These are phyloP conservation scores for Drosophila triauraria DNA, from an alignment of 1,140 invertebrate genomes.

Conservation along the genomic window DNA sequence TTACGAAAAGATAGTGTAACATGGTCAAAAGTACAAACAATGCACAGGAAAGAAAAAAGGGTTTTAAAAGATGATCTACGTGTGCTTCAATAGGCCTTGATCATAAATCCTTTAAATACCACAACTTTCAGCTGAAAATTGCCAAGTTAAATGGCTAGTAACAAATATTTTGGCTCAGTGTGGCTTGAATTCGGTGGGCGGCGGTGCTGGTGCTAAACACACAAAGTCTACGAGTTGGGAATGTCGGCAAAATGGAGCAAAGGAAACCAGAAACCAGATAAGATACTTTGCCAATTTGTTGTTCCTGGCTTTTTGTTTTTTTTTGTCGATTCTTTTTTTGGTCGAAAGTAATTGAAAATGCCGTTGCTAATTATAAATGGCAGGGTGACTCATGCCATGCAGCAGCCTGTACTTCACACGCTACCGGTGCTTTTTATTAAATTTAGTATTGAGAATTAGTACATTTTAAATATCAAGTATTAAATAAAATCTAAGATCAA, in stretches of 20 bases:
- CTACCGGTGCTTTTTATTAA: slow-evolving; percentile 11
- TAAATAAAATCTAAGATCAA: too few relatives aligned
- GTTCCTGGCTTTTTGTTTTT: slow-evolving; percentile 22
- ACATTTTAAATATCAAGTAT: neutral
- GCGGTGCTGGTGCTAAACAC: slow-evolving; percentile 18
- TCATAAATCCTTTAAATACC: neutral
- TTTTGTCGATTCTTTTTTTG: slow-evolving; percentile 14
- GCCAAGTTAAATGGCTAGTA: neutral
- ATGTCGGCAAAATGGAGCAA: slow-evolving; percentile 52
- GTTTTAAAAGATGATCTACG: neutral
- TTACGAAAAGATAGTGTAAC: slow-evolving; percentile 1
- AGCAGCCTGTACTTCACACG: neutral
- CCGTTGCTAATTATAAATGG: slow-evolving; percentile 67
- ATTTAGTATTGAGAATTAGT: neutral
- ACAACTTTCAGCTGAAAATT: neutral
- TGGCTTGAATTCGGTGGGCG: neutral
- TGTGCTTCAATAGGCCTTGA: neutral
- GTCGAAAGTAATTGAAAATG: slow-evolving; percentile 69
- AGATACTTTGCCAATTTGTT: slow-evolving; percentile 61
- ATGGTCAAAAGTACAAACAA: neutral
- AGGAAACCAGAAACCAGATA: slow-evolving; percentile 77
- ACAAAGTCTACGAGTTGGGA: slow-evolving; percentile 14
- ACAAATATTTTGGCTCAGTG: slow-evolving; percentile 5
- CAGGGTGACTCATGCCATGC: slow-evolving; percentile 31
- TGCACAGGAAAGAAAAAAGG: neutral